Evolutionary conservation across 2,888 invertebrate species (phyloP), one percentile per base, ranked within the genome.

Genomic region (Mythimna albipuncta): DNA sequence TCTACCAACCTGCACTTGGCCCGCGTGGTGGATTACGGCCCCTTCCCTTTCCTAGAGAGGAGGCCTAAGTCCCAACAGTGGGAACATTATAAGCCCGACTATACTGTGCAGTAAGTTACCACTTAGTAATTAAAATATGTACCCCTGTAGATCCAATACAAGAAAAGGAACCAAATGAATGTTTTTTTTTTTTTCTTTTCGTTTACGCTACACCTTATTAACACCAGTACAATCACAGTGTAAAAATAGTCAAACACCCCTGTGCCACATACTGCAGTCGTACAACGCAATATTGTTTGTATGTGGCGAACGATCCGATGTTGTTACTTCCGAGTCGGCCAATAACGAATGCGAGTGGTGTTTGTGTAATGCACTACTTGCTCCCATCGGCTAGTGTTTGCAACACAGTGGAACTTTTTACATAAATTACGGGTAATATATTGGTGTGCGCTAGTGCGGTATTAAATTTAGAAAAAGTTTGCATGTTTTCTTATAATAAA

Each of bases 301-400:
- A 75, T 78, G 78, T 75, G 70, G 75, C 68, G 47, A 70, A 52
- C 62, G 65, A 69, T 64, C 64, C 82, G 59, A 88, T 89, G 89
- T 86, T 80, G 85, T 82, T 82, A 85, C 84, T 83, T 79, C 70
- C 72, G 61, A 83, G 72, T 59, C 69, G 47, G 81, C 86, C 88
- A 90, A 89, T 89, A 90, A 88, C 89, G 88, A 88, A 85, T 81
- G 82, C 77, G 77, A 88, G 88, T 85, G 88, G 84, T 89, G 90
- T 90, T 86, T 87, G 89, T 89, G 88, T 90, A 90, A 91, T 89
- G 88, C 88, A 86, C 89, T 90, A 85, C 89, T 90, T 87, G 85
- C 82, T 79, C 71, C 71, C 64, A 77, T 72, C 69, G 69, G 69
- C 66, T 62, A 69, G 66, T 64, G 69, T 66, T 76, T 59, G 65